These are phyloP conservation scores for Myotis vivesi DNA, from an alignment of 2,797 vertebrate genomes.

Conservation along the genomic window DNA sequence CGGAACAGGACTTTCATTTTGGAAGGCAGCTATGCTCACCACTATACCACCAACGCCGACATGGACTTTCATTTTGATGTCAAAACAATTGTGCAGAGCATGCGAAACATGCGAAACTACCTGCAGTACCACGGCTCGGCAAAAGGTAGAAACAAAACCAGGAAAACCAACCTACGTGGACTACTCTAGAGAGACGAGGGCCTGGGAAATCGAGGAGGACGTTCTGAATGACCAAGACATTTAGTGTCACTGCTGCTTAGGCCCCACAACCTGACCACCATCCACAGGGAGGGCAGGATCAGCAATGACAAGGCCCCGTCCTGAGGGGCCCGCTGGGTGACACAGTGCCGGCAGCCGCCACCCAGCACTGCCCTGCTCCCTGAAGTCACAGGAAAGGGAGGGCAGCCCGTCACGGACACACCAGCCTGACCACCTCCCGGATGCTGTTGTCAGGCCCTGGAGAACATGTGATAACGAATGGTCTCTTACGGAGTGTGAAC, in stretches of 20 bases:
- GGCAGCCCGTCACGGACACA: slow-evolving; percentile 74
- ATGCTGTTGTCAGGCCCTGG: slow-evolving; percentile 66
- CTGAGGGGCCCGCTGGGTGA: slow-evolving; percentile 77
- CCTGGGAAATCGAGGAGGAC: slow-evolving; percentile 83
- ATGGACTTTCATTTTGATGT: slow-evolving; percentile 65
- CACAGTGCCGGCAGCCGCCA: slow-evolving; percentile 79
- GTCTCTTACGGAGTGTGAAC: slow-evolving; percentile 67
- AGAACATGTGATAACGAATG: slow-evolving; percentile 65
- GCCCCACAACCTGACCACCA: slow-evolving; percentile 74
- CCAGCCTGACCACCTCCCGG: slow-evolving; percentile 74
- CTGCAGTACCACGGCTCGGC: slow-evolving; percentile 56
- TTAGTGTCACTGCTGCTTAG: slow-evolving; percentile 82
- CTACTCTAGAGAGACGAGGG: slow-evolving; percentile 78
- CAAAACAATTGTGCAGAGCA: slow-evolving; percentile 63
- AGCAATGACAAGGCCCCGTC: slow-evolving; percentile 79
- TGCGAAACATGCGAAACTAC: not conserved
- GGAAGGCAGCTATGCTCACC: too few relatives aligned
- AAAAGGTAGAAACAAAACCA: slow-evolving; percentile 76
- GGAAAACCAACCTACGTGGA: slow-evolving; percentile 79
- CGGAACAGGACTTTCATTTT: slow-evolving; percentile 58
- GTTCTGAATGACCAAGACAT: slow-evolving; percentile 80
- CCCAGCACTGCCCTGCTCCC: slow-evolving; percentile 56
- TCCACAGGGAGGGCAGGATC: slow-evolving; percentile 71
- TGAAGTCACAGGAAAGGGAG: slow-evolving; percentile 79
- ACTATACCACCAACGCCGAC: too few relatives aligned